These are phyloP conservation scores for Blastobasis adustella DNA, from an alignment of 2,888 invertebrate species.

Conservation along the genomic window DNA sequence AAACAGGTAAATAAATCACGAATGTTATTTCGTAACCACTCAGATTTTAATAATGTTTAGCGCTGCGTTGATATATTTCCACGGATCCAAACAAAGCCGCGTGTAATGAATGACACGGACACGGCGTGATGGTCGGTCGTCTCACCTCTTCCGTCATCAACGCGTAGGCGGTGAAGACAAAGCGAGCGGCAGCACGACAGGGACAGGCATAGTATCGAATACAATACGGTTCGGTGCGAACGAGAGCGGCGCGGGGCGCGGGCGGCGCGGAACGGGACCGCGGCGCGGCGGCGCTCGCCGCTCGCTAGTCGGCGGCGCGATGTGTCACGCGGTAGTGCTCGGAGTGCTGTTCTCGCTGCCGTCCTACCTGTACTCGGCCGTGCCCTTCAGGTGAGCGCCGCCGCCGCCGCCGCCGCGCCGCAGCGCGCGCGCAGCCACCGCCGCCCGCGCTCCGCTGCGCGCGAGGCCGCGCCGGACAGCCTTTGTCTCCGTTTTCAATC, in stretches of 20 bases:
- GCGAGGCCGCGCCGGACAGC: neutral
- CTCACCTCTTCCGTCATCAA: too few relatives aligned
- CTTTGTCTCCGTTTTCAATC: too few relatives aligned
- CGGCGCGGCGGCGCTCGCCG: conserved; percentile 7
- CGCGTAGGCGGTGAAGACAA: too few relatives aligned
- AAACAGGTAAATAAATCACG: too few relatives aligned
- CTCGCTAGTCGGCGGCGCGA: conserved; percentile 23
- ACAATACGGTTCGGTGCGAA: neutral
- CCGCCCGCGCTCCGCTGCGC: neutral
- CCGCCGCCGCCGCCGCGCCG: conserved; percentile 6
- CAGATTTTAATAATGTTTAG: too few relatives aligned
- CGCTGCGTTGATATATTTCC: too few relatives aligned
- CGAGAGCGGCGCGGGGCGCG: conserved; percentile 1
- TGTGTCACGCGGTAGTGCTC: conserved; percentile 65
- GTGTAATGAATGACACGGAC: too few relatives aligned
- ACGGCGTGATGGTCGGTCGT: neutral
- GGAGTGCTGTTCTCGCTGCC: conserved; percentile 63
- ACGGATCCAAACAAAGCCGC: too few relatives aligned
- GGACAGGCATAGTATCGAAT: neutral
- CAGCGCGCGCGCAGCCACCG: neutral
- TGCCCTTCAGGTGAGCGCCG: conserved; percentile 60
- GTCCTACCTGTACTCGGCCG: conserved; percentile 59
- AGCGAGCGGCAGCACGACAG: neutral
- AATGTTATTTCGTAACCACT: too few relatives aligned
- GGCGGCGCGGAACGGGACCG: conserved; percentile 3